phyloP scores from a whole-genome alignment of 2,797 vertebrate species.

The Novumbra hubbsi region DNA sequence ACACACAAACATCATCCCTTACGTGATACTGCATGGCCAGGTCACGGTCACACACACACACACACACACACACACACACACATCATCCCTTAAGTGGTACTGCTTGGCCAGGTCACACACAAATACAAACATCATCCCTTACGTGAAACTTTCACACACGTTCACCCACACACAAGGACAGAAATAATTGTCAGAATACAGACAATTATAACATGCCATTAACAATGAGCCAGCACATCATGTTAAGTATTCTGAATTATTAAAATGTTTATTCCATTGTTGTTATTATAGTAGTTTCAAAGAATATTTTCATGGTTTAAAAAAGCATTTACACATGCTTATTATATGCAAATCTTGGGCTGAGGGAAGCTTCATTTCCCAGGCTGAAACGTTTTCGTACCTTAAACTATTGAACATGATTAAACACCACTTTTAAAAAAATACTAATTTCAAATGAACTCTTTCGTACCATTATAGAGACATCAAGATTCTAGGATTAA shows the following conservation, averaged over 20 bases:
- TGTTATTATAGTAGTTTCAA: constrained; percentile 28
- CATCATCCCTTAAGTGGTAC: too few species aligned
- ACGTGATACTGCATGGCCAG: too few species aligned
- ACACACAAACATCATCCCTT: constrained; percentile 7
- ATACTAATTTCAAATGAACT: constrained; percentile 39
- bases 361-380: constrained; percentile 23
- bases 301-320: constrained; percentile 44
- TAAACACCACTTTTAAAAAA: constrained; percentile 44
- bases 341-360: constrained; percentile 21
- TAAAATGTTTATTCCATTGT: constrained; percentile 69
- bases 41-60: background rate
- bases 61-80: background rate
- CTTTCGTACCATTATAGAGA: constrained; percentile 26
- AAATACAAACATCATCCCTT: constrained; percentile 1
- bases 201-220: background rate
- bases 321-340: constrained; percentile 34
- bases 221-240: background rate
- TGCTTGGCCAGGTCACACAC: background rate
- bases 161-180: background rate
- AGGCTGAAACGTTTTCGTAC: constrained; percentile 22
- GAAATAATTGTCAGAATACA: background rate
- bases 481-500: background rate
- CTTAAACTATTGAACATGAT: constrained; percentile 27
- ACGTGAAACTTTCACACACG: too few species aligned
- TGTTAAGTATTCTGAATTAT: constrained; percentile 32